phyloP scores from a whole-genome alignment of 2,797 vertebrate species.

The Microctenopoma steveboyesi region DNA sequence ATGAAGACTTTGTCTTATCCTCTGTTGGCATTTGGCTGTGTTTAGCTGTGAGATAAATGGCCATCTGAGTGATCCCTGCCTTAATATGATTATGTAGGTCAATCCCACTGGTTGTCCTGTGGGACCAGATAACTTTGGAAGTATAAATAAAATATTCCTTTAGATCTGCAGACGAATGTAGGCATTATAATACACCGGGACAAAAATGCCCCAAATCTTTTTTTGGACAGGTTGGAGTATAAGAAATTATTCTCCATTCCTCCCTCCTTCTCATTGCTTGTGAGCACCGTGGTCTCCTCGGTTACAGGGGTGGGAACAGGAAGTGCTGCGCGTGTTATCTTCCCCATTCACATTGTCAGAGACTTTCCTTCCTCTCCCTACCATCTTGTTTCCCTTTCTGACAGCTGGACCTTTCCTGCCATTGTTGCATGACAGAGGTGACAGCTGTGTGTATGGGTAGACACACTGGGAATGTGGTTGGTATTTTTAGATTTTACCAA shows the following conservation, averaged over 20 bases:
- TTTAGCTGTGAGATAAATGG: slow-evolving; percentile 24
- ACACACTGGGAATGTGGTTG: slow-evolving; percentile 19
- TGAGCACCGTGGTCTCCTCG: slow-evolving; percentile 45
- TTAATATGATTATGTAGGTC: not conserved
- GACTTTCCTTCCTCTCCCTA: slow-evolving; percentile 77
- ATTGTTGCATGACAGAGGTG: slow-evolving; percentile 69
- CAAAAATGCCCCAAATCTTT: slow-evolving; percentile 2
- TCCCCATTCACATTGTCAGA: slow-evolving; percentile 71
- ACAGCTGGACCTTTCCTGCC: slow-evolving; percentile 80
- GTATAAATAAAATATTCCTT: slow-evolving; percentile 9
- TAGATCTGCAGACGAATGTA: slow-evolving; percentile 17
- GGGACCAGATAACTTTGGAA: slow-evolving; percentile 6
- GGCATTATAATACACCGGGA: slow-evolving; percentile 6
- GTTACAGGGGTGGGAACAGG: slow-evolving; percentile 66
- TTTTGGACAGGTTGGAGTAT: slow-evolving; percentile 4
- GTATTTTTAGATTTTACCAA: slow-evolving; percentile 18
- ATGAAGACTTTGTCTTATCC: not conserved
- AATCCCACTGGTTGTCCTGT: not conserved
- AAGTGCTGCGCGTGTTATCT: slow-evolving; percentile 78
- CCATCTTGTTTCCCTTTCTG: slow-evolving; percentile 65
- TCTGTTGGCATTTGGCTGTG: slow-evolving; percentile 6
- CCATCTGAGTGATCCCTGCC: not conserved
- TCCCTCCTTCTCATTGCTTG: slow-evolving; percentile 29
- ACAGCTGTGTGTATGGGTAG: slow-evolving; percentile 19
- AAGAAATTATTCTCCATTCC: slow-evolving; percentile 18